phyloP scores from a whole-genome alignment of 2,888 invertebrate genomes.

The Pyrochroa serraticornis region DNA sequence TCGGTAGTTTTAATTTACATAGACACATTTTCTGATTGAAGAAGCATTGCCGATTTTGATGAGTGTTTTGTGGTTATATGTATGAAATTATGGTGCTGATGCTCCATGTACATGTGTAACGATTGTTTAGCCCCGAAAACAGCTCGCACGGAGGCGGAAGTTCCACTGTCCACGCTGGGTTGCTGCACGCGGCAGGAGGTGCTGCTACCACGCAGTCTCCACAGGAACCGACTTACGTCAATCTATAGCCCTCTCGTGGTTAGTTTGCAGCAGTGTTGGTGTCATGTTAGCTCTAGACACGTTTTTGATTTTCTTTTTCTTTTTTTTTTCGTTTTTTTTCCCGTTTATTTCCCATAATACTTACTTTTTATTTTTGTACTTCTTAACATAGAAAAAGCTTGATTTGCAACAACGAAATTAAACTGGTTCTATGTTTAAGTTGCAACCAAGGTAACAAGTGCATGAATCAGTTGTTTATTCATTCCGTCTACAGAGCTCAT shows the following conservation, averaged over 20 bases:
- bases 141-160: constrained; percentile 53
- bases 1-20: constrained; percentile 34
- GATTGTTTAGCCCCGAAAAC: constrained; percentile 60
- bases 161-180: constrained; percentile 55
- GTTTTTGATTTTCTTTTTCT: constrained; percentile 27
- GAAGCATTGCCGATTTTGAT: constrained; percentile 36
- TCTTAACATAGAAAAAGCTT: constrained; percentile 13
- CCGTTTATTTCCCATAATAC: constrained; percentile 1
- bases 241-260: constrained; percentile 76
- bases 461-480: not conserved
- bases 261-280: constrained; percentile 59
- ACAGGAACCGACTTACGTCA: constrained; percentile 92
- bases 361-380: constrained; percentile 8
- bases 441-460: constrained; percentile 14
- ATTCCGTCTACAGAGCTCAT: no score
- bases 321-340: constrained; percentile 37
- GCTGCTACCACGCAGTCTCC: constrained; percentile 68
- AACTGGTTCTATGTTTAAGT: constrained; percentile 1
- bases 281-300: constrained; percentile 42
- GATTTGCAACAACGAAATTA: not conserved
- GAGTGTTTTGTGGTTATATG: constrained; percentile 34
- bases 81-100: constrained; percentile 39
- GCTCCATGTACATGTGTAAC: constrained; percentile 57
- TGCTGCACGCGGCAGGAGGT: constrained; percentile 63
- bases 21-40: constrained; percentile 75